Evolutionary conservation across 2,113 vertebrate genomes (phyloP), one percentile per base, ranked within the genome.

Genomic region (Triplophysa rosa): DNA sequence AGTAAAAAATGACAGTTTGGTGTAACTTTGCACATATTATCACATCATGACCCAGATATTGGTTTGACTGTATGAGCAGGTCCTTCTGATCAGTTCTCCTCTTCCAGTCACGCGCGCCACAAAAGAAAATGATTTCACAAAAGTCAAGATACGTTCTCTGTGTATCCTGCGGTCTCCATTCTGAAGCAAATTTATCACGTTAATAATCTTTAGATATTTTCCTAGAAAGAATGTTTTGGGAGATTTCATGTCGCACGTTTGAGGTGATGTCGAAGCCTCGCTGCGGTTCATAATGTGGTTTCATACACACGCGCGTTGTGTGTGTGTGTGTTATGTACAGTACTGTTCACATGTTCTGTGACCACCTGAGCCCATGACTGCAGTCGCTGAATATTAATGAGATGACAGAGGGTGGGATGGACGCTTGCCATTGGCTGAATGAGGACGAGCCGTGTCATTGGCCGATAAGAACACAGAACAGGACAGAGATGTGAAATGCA

Each of bases 331-430:
- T 29, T 52, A 40, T 80, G 37, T 47, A 33, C 37, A 54, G 56
- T 77, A 33, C 37, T 63, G 56, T 77, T 74, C 61, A 24, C 79
- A 81, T 84, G 75, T 74, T 73, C 68, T 12, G 23, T 64, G 67
- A 49, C 75, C 83, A 84, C 83, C 83, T 82, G 83, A 84, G 77
- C 77, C 77, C 76, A 66, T 79, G 76, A 79, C 83, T 84, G 83
- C 83, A 84, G 83, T 79, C 58, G 56, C 76, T 82, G 77, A 84
- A 84, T 84, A 81, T 77, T 84, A 84, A 84, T 77, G 61, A 79
- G 47, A 71, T 52, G 29, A 45, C 24, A 54, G 37, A 3, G 12
- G 40, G 67, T 45, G 49, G 70, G 59, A 72, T 49, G 69, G 40
- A 4, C 14, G 19, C 52, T 47, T 82, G 21, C 61, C 19, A 78